Evolutionary conservation across 2,113 vertebrate species (phyloP).

Genomic region (Pseudorhombus dupliciocellatus): DNA sequence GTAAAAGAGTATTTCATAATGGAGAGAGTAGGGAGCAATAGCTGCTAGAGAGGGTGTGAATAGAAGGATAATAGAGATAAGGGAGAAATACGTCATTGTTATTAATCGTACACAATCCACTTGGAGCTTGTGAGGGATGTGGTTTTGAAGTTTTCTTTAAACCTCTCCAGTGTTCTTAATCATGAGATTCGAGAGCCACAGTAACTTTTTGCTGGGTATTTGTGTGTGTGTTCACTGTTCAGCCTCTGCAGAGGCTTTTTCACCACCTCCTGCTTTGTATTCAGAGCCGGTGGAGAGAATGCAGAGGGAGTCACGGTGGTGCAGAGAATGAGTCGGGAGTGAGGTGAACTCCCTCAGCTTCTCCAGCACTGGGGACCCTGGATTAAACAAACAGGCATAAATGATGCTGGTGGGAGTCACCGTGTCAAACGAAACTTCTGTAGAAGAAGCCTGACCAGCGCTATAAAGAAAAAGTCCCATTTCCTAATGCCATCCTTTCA

Average conservation of each 20-base stretch:
- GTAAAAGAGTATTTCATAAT: constrained; percentile 14
- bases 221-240: not conserved
- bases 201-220: not conserved
- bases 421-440: not conserved
- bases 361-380: not conserved
- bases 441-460: too few relatives aligned
- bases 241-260: constrained; percentile 27
- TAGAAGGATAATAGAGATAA: constrained; percentile 7
- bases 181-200: not conserved
- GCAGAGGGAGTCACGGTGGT: constrained; percentile 18
- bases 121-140: too few relatives aligned
- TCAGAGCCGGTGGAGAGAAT: constrained; percentile 32
- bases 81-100: not conserved
- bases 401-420: constrained; percentile 19
- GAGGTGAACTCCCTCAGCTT: constrained; percentile 4
- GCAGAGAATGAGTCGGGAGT: constrained; percentile 3
- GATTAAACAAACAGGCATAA: constrained; percentile 7
- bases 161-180: not conserved
- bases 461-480: not conserved
- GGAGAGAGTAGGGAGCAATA: constrained; percentile 1
- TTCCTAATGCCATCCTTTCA: not conserved
- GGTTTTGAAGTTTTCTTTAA: too few relatives aligned
- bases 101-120: too few relatives aligned
- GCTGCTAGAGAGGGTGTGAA: constrained; percentile 9
- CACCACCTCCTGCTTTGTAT: constrained; percentile 37